These are phyloP conservation scores for Pionites leucogaster DNA, from an alignment of 2,113 vertebrate genomes.

Conservation along the genomic window DNA sequence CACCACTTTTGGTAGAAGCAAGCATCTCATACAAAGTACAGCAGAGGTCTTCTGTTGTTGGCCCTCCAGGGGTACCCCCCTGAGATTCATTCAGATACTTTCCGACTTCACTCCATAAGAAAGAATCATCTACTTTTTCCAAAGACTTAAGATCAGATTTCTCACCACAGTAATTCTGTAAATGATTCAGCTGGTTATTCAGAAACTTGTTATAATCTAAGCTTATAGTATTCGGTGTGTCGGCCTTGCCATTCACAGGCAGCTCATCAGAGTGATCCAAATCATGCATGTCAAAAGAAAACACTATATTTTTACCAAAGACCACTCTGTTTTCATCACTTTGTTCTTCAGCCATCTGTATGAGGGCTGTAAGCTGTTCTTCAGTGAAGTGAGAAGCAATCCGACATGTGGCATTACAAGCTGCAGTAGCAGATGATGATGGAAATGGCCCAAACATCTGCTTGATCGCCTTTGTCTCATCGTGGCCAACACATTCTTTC, in stretches of 20 bases:
- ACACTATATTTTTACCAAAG: conserved; percentile 89
- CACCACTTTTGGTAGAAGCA: conserved; percentile 87
- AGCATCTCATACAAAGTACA: conserved; percentile 95
- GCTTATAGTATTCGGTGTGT: conserved; percentile 69
- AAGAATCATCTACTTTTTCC: conserved; percentile 75
- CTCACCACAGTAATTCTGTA: conserved; percentile 59
- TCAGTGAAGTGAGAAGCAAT: conserved; percentile 81
- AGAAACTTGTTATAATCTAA: conserved; percentile 89
- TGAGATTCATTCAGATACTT: conserved; percentile 83
- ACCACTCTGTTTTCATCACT: conserved; percentile 42
- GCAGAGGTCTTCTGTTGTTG: conserved; percentile 91
- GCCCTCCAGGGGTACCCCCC: conserved; percentile 81
- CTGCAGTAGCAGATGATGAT: conserved; percentile 83
- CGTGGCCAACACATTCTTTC: conserved; percentile 86
- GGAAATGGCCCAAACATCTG: conserved; percentile 97
- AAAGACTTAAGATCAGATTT: conserved; percentile 54
- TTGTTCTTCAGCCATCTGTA: conserved; percentile 74
- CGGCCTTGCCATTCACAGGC: conserved; percentile 71
- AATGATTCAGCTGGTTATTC: conserved; percentile 78
- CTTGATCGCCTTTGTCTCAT: conserved; percentile 89
- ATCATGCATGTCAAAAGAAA: conserved; percentile 90
- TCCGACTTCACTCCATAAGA: conserved; percentile 89
- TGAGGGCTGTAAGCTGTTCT: conserved; percentile 80
- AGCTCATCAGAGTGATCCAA: conserved; percentile 86
- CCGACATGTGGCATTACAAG: conserved; percentile 79